Evolutionary conservation across 2,888 invertebrate species (phyloP), one percentile per base, ranked within the genome.

Genomic region (Trimorus sp.): DNA sequence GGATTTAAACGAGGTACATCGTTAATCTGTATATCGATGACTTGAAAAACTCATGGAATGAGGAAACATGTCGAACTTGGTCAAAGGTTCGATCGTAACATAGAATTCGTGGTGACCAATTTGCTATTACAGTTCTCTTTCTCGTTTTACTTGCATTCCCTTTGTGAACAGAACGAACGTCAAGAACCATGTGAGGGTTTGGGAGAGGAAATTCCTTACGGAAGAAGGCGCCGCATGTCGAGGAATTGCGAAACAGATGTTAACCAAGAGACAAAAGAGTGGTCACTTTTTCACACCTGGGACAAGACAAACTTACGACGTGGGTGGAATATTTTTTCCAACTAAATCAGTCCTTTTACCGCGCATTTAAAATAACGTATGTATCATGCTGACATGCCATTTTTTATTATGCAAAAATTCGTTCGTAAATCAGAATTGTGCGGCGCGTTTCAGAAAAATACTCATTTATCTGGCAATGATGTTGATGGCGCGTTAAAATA

Each of bases 81-180:
- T 78, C 78, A 82, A 82, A 82, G 78, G 69, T 54, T 59, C 73
- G 58, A 78, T 73, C 48, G 36, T 36, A 36, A 37, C 56, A 15
- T 48, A 63, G 54, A 79, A 71, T 79, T 66, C 63, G 48, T 56
- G 63, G 58, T 68, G 71, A 71, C 58, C 76, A 75, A 71, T 79
- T 37, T 79, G 54, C 68, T 59, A 51, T 71, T 82, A 71, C 59
- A 68, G 26, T 7, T 58, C 76, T 76, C 69, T 40, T 26, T 26
- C 6, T 45, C 49, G 14, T 69, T 53, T 53, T 11, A 76, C 56
- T 79, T 58, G 48, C 68, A 48, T 60, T 71, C 63, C 71, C 69
- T 82, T 82, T 82, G 82, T 79, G 75, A 51, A 62, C 63, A 60
- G 76, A 79, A 79, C 71, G 70, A 79, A 82, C 75, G 75, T 66